Conservation (phyloP, 1,140 invertebrate species). For the Archivesica marissinica region DNA sequence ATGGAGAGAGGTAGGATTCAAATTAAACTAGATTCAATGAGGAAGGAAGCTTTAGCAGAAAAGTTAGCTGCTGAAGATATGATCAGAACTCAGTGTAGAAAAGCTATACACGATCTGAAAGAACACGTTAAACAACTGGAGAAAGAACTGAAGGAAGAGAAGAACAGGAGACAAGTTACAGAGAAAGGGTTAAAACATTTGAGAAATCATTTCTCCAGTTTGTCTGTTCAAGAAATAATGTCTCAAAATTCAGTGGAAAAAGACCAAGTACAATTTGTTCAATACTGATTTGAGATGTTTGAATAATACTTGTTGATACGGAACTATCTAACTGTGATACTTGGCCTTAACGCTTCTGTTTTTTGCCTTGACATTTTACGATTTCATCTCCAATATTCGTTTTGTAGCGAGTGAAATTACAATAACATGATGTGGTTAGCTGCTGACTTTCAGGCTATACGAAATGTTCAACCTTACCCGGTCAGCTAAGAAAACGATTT, state of each 20-base stretch:
- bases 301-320: no score
- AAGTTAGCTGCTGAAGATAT: slow-evolving; percentile 58
- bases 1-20: slow-evolving; percentile 55
- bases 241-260: slow-evolving; percentile 38
- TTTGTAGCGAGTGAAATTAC: no score
- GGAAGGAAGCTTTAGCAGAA: slow-evolving; percentile 51
- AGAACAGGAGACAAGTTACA: slow-evolving; percentile 26
- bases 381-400: no score
- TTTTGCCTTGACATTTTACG: no score
- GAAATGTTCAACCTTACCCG: no score
- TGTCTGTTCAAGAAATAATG: slow-evolving; percentile 53
- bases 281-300: slow-evolving; percentile 38
- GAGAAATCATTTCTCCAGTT: slow-evolving; percentile 57
- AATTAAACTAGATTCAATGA: slow-evolving; percentile 49
- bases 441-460: no score
- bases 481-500: no score
- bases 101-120: slow-evolving; percentile 56
- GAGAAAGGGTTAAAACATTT: slow-evolving; percentile 62
- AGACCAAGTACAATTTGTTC: slow-evolving; percentile 45
- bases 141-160: slow-evolving; percentile 48
- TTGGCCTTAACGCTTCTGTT: no score
- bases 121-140: slow-evolving; percentile 58
- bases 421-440: no score
- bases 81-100: slow-evolving; percentile 48
- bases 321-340: no score